Base-by-base conservation (phyloP, 2,797 vertebrate genomes). In the Clarias laeviceps region DNA sequence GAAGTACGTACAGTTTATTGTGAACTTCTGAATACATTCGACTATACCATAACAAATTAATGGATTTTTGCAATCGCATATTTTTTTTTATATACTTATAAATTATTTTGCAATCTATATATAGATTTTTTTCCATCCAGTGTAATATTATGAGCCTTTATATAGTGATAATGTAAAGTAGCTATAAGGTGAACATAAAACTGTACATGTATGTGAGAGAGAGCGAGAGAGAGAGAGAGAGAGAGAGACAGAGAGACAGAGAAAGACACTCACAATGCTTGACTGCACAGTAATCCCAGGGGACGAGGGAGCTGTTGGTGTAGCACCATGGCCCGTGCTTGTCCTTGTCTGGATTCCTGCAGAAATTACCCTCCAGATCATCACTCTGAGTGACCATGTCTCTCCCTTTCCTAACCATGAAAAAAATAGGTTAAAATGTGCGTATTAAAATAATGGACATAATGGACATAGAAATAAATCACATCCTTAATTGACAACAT, bases 251-350 rank as follows among this genome's bases (percentile, higher is more conserved):
- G 57, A 7, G 12, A 2, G 77, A 37, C 37, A 8, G 57, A 24
- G 2, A 18, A 7, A 5, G 11, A 74, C 85, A 96, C 98, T 97
- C 93, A 99, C 98, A 99, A 91, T 95, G 95, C 86, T 97, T 97
- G 88, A 98, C 92, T 82, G 93, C 93, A 87, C 98, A 99, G 91
- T 99, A 99, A 94, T 99, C 98, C 98, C 98, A 99, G 66, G 96
- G 96, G 91, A 98, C 88, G 0, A 95, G 94, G 82, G 97, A 96
- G 92, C 96, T 96, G 90, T 96, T 97, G 40, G 97, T 98, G 91
- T 97, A 97, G 93, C 98, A 99, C 98, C 98, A 99, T 40, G 96
- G 98, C 12, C 98, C 98, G 0, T 99, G 97, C 89, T 96, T 97
- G 93, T 99, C 98, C 83, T 97, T 96, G 88, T 99, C 98, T 61